A percentile compares a stretch with the other conserved stretches of the same genome.
Evolutionary conservation across 2,113 vertebrate genomes (phyloP).

Genomic region (Cepphus grylle): DNA sequence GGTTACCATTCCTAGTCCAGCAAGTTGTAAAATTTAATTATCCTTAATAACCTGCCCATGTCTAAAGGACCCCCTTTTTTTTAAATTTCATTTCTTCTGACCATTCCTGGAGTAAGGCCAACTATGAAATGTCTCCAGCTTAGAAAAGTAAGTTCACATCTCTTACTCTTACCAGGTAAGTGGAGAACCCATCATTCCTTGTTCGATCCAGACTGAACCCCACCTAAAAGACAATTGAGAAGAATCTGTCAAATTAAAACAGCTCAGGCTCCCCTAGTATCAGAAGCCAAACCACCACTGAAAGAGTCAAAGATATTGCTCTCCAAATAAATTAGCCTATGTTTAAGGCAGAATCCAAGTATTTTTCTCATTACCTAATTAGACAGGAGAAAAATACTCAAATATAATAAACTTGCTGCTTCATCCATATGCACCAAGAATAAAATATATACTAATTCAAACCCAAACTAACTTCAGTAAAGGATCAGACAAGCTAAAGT

Average conservation of each 20-base stretch:
- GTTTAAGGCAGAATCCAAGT: neutral
- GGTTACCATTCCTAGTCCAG: neutral
- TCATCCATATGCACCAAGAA: neutral
- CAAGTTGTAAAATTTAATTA: neutral
- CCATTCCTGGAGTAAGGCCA: neutral
- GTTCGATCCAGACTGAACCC: conserved; percentile 86
- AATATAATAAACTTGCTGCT: neutral
- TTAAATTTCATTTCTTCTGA: neutral
- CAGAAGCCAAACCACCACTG: neutral
- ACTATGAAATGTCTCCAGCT: neutral
- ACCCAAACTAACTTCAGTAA: neutral
- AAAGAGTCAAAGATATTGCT: neutral
- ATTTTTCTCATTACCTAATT: neutral
- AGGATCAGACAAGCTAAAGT: neutral
- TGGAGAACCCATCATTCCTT: conserved; percentile 83
- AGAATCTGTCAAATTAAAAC: neutral
- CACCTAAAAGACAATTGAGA: conserved; percentile 64
- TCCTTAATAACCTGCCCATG: neutral
- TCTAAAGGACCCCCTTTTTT: fast-evolving
- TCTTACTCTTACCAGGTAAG: conserved; percentile 78
- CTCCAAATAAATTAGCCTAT: neutral
- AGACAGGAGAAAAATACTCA: neutral
- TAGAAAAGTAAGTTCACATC: neutral
- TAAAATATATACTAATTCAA: neutral
- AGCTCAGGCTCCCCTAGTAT: neutral